Evolutionary conservation across 2,888 invertebrate genomes (phyloP).

Genomic region (Drosophila anomalata): DNA sequence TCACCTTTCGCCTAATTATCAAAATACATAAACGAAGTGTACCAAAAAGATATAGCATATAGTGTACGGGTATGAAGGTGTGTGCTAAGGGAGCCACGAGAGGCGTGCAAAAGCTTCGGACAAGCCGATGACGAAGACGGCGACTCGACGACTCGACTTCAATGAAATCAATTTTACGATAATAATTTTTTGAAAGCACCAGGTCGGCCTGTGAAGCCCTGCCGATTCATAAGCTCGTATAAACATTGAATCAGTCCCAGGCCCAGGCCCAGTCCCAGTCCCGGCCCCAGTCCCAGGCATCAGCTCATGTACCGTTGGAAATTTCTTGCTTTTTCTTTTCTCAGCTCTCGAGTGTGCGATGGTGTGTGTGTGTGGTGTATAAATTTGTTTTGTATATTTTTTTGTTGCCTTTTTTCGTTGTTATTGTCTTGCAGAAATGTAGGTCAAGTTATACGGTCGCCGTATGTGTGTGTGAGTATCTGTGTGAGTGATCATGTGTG

Average conservation of each 20-base stretch:
- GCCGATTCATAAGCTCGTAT: slow-evolving; percentile 55
- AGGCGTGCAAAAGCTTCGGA: slow-evolving; percentile 59
- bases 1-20: slow-evolving; percentile 80
- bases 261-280: neutral
- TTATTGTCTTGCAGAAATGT: slow-evolving; percentile 81
- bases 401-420: slow-evolving; percentile 62
- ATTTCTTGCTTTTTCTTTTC: slow-evolving; percentile 81
- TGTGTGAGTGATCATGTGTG: slow-evolving; percentile 36
- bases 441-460: slow-evolving; percentile 82
- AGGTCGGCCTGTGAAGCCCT: slow-evolving; percentile 65
- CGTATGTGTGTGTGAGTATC: slow-evolving; percentile 35
- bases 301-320: slow-evolving; percentile 80
- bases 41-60: slow-evolving; percentile 37
- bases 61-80: slow-evolving; percentile 11
- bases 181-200: slow-evolving; percentile 74
- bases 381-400: slow-evolving; percentile 56
- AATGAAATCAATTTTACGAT: slow-evolving; percentile 81
- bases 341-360: slow-evolving; percentile 38
- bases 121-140: slow-evolving; percentile 28
- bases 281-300: slow-evolving; percentile 4
- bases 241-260: slow-evolving; percentile 66
- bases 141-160: slow-evolving; percentile 59
- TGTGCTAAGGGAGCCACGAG: slow-evolving; percentile 44
- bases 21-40: slow-evolving; percentile 73
- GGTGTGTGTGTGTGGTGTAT: slow-evolving; percentile 41